Base-by-base conservation (phyloP, 2,797 vertebrate species). In the Melanotaenia boesemani region DNA sequence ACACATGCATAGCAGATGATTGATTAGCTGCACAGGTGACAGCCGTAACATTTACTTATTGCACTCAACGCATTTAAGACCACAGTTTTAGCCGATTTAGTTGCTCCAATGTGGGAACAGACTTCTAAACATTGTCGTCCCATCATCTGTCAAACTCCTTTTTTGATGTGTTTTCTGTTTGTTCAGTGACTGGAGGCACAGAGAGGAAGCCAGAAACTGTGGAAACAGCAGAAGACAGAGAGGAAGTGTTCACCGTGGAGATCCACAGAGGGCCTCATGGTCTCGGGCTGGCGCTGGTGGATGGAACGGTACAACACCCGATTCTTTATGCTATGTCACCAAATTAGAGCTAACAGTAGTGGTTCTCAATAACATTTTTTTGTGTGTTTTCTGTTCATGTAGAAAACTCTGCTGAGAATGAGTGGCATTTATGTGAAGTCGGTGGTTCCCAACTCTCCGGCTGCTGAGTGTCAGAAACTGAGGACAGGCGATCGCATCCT, bases 371-470 rank as follows among this genome's bases (percentile, higher is more conserved):
- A 41, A 13, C 15, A 15, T 32, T 4, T 32, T 32, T 32, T 32
- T 32, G 5, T 32, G 39, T 15, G 39, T 44, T 44, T 41, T 39
- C 16, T 46, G 16, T 5, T 46, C 16, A 2, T 12, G 44, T 20
- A 96, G 95, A 94, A 91, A 90, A 95, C 92, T 0, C 83, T 79
- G 1, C 82, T 95, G 72, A 90, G 81, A 30, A 87, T 94, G 87
- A 94, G 81, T 8, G 95, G 95, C 24, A 92, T 95, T 28, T 96
- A 93, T 1, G 91, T 96, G 63, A 95, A 94, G 92, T 95, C 95
- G 0, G 91, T 95, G 56, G 94, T 95, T 44, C 94, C 95, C 0
- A 81, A 91, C 57, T 95, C 95, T 1, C 95, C 95, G 1, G 95
- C 95, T 0, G 93, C 91, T 26, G 77, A 52, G 28, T 93, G 94